phyloP scores from a whole-genome alignment of 92 coral and sea anemone species.

The Zoanthus sociatus region DNA sequence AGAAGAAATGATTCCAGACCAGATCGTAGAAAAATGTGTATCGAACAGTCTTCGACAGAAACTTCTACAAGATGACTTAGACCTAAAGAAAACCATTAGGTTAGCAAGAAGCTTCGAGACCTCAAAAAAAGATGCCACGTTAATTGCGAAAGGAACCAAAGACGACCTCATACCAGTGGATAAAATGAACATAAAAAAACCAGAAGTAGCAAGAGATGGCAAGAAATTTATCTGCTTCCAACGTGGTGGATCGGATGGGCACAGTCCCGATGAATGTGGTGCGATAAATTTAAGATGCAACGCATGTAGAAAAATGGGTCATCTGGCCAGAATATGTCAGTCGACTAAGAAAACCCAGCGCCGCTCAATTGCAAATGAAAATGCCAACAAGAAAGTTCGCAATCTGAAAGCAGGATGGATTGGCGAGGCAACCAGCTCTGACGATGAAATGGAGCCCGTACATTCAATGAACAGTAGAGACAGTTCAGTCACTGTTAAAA shows the following conservation, averaged over 20 bases:
- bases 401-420: not conserved
- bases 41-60: slow-evolving; percentile 45
- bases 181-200: not conserved
- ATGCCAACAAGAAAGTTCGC: slow-evolving; percentile 15
- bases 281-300: slow-evolving; percentile 52
- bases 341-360: slow-evolving; percentile 3
- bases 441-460: not conserved
- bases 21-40: slow-evolving; percentile 40
- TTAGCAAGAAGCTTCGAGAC: slow-evolving; percentile 42
- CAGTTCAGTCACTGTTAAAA: not conserved
- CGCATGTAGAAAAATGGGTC: slow-evolving; percentile 53
- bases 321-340: slow-evolving; percentile 37
- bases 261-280: slow-evolving; percentile 33
- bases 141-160: slow-evolving; percentile 20
- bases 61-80: slow-evolving; percentile 52
- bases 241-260: slow-evolving; percentile 46
- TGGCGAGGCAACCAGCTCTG: not conserved
- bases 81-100: slow-evolving; percentile 24
- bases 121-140: slow-evolving; percentile 33
- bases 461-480: not conserved
- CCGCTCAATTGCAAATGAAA: not conserved
- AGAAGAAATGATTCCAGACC: slow-evolving; percentile 53
- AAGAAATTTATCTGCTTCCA: slow-evolving; percentile 38
- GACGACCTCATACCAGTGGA: slow-evolving; percentile 52
- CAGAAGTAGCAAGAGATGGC: not conserved